A percentile compares a stretch with the other conserved stretches of the same genome.
These are phyloP conservation scores for Nesidiocoris tenuis DNA, from an alignment of 2,888 invertebrate species.

Conservation along the genomic window DNA sequence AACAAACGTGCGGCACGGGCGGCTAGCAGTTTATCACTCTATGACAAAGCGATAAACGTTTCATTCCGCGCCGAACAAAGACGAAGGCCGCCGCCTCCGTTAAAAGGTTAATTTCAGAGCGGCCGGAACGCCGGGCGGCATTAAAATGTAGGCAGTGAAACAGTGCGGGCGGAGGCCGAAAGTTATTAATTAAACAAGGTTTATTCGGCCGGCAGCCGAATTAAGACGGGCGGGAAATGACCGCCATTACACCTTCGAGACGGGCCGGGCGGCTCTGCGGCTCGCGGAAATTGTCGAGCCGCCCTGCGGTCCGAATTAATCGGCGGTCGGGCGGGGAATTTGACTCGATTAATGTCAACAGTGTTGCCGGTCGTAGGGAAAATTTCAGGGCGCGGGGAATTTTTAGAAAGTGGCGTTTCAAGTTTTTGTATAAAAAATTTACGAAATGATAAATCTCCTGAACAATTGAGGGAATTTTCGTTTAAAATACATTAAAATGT, in stretches of 20 bases:
- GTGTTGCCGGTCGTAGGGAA: no score
- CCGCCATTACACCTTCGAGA: constrained; percentile 35
- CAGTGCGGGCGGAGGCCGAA: background rate
- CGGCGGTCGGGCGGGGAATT: no score
- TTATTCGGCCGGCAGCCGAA: constrained; percentile 3
- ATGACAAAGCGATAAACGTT: constrained; percentile 30
- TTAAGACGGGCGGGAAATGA: constrained; percentile 38
- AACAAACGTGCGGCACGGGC: background rate
- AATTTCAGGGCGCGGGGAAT: no score
- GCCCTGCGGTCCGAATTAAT: no score
- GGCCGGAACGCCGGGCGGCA: background rate
- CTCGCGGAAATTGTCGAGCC: background rate
- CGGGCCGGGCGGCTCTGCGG: background rate
- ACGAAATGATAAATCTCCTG: no score
- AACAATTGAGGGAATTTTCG: no score
- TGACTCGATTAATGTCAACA: no score
- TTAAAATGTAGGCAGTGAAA: background rate
- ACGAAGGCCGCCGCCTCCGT: background rate
- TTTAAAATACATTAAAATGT: no score
- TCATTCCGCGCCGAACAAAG: background rate
- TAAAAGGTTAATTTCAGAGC: background rate
- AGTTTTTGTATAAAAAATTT: no score
- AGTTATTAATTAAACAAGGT: constrained; percentile 35
- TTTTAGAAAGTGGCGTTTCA: no score
- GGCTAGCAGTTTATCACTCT: constrained; percentile 15